Base-by-base conservation (phyloP, 2,797 vertebrate species). In the Amblyraja radiata region DNA sequence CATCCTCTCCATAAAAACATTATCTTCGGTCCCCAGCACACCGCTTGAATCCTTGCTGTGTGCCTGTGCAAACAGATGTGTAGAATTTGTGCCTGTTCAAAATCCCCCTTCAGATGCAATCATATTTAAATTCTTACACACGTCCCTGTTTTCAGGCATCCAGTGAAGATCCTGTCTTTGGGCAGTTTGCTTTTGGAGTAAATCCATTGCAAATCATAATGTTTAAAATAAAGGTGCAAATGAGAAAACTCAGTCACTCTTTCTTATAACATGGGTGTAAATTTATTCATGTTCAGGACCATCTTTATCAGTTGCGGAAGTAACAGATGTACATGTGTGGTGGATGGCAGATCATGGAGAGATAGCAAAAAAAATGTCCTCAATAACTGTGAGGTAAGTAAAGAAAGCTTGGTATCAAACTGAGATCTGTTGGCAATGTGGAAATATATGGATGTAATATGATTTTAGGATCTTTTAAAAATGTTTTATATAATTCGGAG, bases 241-340 rank as follows among this genome's bases (percentile, higher is more conserved):
- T 91, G 71, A 92, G 90, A 76, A 76, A 46, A 76, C 39, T 74
- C 36, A 74, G 68, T 92, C 90, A 92, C 73, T n/a, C 68, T 76
- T 90, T 92, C 18, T 76, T 36, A n/a, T 16, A 76, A 92, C 46
- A 76, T 54, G 73, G 71, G 32, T 74, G 90, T 39, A 92, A 92
- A 92, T 92, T 92, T 92, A 92, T 76, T 92, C 39, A 74, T 92
- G 90, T 76, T 23, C 13, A 74, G 36, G 90, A 74, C 71, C 32
- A 25, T 74, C 71, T 74, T 74, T 91, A 54, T 54, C 90, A 91
- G 68, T 91, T 91, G 13, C 21, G 74, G 71, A 54, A 73, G 71
- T 54, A 91, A 74, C 68, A 74, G 65, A 91, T 91, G 71, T 91
- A 46, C 32, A 54, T 91, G 90, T 91, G 90, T 91, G 23, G 36